phyloP scores from a whole-genome alignment of 2,888 invertebrate species.

The Gisinianus flammeolus region DNA sequence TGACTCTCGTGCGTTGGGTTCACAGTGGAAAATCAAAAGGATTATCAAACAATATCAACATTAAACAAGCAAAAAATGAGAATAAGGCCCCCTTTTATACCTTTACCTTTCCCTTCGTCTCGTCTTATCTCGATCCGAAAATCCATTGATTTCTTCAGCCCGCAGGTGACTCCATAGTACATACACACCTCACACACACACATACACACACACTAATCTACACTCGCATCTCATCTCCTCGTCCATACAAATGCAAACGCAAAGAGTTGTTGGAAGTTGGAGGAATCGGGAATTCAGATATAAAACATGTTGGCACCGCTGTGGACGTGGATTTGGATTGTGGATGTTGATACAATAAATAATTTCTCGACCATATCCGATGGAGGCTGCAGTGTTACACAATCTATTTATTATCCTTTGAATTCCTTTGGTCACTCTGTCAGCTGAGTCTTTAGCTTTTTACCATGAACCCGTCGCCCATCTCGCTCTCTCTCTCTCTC shows the following conservation, averaged over 20 bases:
- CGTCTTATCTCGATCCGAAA: slow-evolving; percentile 9
- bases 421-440: neutral
- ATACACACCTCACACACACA: neutral
- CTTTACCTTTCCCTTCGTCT: neutral
- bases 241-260: too few species aligned
- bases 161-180: neutral
- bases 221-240: too few species aligned
- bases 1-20: too few species aligned
- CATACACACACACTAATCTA: neutral
- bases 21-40: slow-evolving; percentile 38
- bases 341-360: too few species aligned
- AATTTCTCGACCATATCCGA: neutral
- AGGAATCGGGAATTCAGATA: slow-evolving; percentile 20
- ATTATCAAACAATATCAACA: slow-evolving; percentile 38
- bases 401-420: neutral
- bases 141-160: slow-evolving; percentile 31
- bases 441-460: neutral
- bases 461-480: neutral
- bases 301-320: too few species aligned
- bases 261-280: too few species aligned
- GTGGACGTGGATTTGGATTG: too few species aligned
- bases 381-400: neutral
- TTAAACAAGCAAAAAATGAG: slow-evolving; percentile 26
- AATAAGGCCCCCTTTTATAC: slow-evolving; percentile 14
- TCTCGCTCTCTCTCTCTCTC: too few species aligned